Base-by-base conservation (phyloP, 2,113 vertebrate genomes). In the Peucedramus taeniatus region DNA sequence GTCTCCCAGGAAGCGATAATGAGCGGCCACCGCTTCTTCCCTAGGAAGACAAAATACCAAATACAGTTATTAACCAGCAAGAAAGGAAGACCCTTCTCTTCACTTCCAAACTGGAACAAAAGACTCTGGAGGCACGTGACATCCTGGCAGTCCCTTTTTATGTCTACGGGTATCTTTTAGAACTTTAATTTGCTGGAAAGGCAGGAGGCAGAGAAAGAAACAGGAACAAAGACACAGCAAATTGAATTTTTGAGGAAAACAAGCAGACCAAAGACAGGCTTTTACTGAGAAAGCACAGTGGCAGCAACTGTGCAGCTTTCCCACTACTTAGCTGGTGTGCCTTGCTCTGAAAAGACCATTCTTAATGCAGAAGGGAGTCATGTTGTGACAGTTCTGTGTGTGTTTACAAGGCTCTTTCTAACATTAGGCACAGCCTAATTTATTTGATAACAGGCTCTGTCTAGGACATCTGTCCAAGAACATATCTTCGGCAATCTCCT, bases 1-100 rank as follows among this genome's bases (percentile, higher is more conserved):
- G 77, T 97, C 98, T 97, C 97, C 97, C 98, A 59, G 98, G 98
- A 77, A 99, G 98, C 17, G 98, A 98, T 75, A 99, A 95, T 30
- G 98, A 98, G 63, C 96, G 98, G 88, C 98, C 92, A 37, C 84
- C 69, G 51, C 82, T 94, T 94, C 94, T 96, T 94, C 81, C 97
- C 98, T 98, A 90, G 78, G 90, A 93, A 96, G 96, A 95, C 18
- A 94, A 96, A 96, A 95, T 63, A 10, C 19, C 82, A 87, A 92
- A 68, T 74, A 68, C 37, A 56, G 47, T 87, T 69, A 54, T 19
- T 60, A 45, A 79, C 45, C 40, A 83, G 39, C 28, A 76, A 35
- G 60, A 92, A 83, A 37, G 40, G 7, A 89, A 75, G 14, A 6
- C 22, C 24, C 24, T 71, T 86, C 35, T 56, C 63, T 74, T 89